These are phyloP conservation scores for Chalcis sispes DNA, from an alignment of 2,888 invertebrate species.

Conservation along the genomic window DNA sequence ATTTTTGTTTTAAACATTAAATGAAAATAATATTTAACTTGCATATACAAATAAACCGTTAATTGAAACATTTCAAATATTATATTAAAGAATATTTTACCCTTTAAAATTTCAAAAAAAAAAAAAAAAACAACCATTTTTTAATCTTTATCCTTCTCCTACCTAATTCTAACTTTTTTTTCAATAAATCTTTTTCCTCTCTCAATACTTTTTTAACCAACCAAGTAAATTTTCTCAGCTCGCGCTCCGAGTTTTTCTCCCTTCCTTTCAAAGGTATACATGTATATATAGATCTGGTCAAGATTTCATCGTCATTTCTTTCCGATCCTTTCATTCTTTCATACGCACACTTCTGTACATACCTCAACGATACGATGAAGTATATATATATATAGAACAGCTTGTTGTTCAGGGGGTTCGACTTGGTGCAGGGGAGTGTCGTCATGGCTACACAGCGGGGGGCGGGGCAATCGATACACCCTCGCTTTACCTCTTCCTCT, in stretches of 20 bases:
- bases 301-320: slow-evolving; percentile 62
- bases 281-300: slow-evolving; percentile 61
- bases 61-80: no score
- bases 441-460: slow-evolving; percentile 80
- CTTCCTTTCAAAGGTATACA: slow-evolving; percentile 63
- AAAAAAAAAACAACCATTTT: slow-evolving; percentile 5
- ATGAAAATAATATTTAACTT: no score
- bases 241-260: no score
- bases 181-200: neutral
- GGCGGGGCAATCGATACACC: slow-evolving; percentile 85
- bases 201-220: neutral
- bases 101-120: no score
- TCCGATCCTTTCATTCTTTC: neutral
- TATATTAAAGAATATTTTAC: neutral
- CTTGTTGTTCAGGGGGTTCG: no score
- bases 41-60: no score
- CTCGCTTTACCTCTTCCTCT: slow-evolving; percentile 75
- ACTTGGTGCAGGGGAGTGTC: slow-evolving; percentile 73
- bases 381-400: slow-evolving; percentile 37
- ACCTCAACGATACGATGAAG: slow-evolving; percentile 31
- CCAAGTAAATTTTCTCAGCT: no score
- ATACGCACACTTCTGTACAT: no score
- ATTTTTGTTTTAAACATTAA: no score
- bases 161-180: no score
- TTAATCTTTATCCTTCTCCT: neutral